Evolutionary conservation across 2,888 invertebrate genomes (phyloP).

Genomic region (Lasioglossum villosulum): DNA sequence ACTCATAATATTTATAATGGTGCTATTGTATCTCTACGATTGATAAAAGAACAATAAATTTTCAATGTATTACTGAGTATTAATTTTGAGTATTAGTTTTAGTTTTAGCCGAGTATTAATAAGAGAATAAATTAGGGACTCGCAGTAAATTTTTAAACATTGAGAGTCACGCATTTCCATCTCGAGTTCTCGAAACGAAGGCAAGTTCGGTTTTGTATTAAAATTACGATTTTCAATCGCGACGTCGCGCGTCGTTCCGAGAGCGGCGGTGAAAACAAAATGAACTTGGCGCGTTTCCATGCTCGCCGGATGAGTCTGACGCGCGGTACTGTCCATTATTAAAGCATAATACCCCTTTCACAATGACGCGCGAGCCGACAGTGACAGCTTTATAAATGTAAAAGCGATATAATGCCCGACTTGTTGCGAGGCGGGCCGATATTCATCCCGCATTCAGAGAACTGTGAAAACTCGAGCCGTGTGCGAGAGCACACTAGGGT

Average conservation of each 20-base stretch:
- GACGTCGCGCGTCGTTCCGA: conserved; percentile 37
- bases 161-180: neutral
- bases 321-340: conserved; percentile 73
- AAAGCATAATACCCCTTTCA: conserved; percentile 79
- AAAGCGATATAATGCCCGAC: conserved; percentile 74
- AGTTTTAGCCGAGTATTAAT: no score
- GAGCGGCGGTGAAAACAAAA: conserved; percentile 62
- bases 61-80: neutral
- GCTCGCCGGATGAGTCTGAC: conserved; percentile 70
- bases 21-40: neutral
- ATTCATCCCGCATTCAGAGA: conserved; percentile 71
- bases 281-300: conserved; percentile 65
- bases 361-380: conserved; percentile 67
- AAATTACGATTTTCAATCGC: conserved; percentile 24
- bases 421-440: conserved; percentile 62
- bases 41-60: conserved; percentile 30
- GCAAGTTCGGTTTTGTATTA: conserved; percentile 6
- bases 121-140: no score
- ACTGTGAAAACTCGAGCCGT: conserved; percentile 60
- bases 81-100: no score
- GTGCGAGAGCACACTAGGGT: conserved; percentile 39
- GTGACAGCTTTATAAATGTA: conserved; percentile 77
- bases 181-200: neutral
- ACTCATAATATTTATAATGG: neutral
- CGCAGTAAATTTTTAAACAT: neutral